Percentiles rank a stretch among this genome's conserved stretches.
Evolutionary conservation across 2,797 vertebrate genomes (phyloP).

Genomic region (Sternotherus odoratus): DNA sequence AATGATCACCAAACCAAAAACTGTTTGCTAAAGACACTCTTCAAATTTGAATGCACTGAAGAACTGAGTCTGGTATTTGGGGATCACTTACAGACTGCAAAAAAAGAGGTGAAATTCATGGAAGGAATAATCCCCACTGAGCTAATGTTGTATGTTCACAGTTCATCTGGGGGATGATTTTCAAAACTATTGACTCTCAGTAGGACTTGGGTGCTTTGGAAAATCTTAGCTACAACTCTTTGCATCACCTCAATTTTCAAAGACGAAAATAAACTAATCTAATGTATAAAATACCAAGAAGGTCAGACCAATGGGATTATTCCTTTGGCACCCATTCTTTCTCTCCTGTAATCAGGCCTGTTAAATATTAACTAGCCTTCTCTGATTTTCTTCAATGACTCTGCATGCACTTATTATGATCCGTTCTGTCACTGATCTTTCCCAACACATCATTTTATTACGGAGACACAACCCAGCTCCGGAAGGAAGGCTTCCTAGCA

Average conservation of each 20-base stretch:
- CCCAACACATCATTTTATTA: not conserved
- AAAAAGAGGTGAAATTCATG: not conserved
- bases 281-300: not conserved
- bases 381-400: not conserved
- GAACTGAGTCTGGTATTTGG: not conserved
- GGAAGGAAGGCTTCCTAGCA: conserved; percentile 43
- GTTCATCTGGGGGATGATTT: not conserved
- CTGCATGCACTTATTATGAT: not conserved
- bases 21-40: not conserved
- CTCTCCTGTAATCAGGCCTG: not conserved
- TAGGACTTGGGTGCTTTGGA: not conserved
- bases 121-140: not conserved
- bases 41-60: not conserved
- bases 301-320: not conserved
- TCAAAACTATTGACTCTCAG: not conserved
- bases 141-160: not conserved
- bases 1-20: not conserved
- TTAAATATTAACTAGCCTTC: not conserved
- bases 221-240: not conserved
- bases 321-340: not conserved
- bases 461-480: not conserved
- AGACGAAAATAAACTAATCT: conserved; percentile 20
- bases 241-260: conserved; percentile 9
- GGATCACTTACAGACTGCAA: not conserved
- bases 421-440: not conserved